Percentiles rank a stretch among this genome's conserved stretches.
phyloP scores from a whole-genome alignment of 35 echinoderm and acorn worm genomes.

The Heliocidaris erythrogramma region DNA sequence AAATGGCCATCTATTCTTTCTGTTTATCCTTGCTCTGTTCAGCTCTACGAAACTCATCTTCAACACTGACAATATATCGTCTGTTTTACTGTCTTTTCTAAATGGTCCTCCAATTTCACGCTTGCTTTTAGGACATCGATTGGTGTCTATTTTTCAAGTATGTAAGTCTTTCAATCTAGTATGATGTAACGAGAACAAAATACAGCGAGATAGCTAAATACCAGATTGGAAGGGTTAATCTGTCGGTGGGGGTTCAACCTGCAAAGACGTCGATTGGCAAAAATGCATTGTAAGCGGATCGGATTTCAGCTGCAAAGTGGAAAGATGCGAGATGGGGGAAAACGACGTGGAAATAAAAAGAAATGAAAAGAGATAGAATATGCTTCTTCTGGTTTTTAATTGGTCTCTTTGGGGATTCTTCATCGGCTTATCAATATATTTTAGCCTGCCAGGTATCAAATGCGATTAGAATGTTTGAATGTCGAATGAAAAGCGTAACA shows the following conservation, averaged over 20 bases:
- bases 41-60: background rate
- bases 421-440: background rate
- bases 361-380: background rate
- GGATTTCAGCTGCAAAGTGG: background rate
- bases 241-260: background rate
- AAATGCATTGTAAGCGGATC: slow-evolving; percentile 1
- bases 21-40: background rate
- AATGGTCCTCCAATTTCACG: background rate
- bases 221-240: background rate
- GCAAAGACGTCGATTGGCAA: background rate
- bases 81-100: background rate
- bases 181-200: background rate
- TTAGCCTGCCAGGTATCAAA: background rate
- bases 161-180: background rate
- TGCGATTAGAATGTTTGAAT: background rate
- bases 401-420: background rate
- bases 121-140: background rate
- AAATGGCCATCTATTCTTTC: background rate
- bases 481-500: background rate
- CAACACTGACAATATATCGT: background rate
- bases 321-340: background rate
- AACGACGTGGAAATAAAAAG: background rate
- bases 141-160: background rate
- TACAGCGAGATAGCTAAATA: background rate
- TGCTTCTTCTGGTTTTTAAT: background rate